These are phyloP conservation scores for Passer domesticus DNA, from an alignment of 2,113 vertebrate genomes.

Conservation along the genomic window DNA sequence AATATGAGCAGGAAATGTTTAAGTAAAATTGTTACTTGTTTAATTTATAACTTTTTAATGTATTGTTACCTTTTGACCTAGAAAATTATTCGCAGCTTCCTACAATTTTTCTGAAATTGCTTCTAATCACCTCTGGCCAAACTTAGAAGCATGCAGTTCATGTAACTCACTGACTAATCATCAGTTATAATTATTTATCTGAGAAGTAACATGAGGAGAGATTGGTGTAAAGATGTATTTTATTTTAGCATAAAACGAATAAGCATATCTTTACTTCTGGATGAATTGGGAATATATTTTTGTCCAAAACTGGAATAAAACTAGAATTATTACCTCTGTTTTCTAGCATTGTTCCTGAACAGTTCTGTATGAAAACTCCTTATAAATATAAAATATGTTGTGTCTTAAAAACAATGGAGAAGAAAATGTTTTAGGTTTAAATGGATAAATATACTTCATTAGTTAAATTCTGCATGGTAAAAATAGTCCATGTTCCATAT, in stretches of 20 bases:
- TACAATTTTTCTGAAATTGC: not conserved
- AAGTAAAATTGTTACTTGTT: not conserved
- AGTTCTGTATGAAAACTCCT: not conserved
- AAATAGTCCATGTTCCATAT: not conserved
- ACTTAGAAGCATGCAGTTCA: not conserved
- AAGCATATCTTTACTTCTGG: not conserved
- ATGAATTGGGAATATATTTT: not conserved
- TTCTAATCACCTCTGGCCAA: not conserved
- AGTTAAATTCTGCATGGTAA: not conserved
- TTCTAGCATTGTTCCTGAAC: not conserved
- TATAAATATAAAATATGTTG: not conserved
- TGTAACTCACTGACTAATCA: not conserved
- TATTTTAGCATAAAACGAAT: not conserved
- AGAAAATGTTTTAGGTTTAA: not conserved
- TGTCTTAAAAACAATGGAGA: not conserved
- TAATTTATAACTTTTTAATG: not conserved
- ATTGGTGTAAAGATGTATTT: not conserved
- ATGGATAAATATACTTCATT: not conserved
- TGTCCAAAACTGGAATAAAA: not conserved
- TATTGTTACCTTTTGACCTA: not conserved
- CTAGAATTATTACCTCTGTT: not conserved
- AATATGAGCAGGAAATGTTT: not conserved
- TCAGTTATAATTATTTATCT: not conserved
- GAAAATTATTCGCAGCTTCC: too few relatives aligned
- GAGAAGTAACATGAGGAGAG: not conserved